These are phyloP conservation scores for Parnassius smintheus DNA, from an alignment of 2,888 invertebrate genomes.

Conservation along the genomic window DNA sequence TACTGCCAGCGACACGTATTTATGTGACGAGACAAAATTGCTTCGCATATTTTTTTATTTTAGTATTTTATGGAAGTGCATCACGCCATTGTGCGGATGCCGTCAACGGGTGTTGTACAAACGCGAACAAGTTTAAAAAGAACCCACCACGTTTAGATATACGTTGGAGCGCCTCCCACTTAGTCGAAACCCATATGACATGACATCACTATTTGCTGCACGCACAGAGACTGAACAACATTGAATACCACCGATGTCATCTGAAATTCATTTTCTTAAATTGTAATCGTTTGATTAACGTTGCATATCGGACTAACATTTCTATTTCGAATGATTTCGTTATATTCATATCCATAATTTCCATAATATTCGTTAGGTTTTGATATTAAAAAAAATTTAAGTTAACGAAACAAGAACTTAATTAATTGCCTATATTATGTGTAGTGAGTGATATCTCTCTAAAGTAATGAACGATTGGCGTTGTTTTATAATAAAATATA, in stretches of 20 bases:
- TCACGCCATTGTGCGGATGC: slow-evolving; percentile 45
- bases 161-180: slow-evolving; percentile 47
- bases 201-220: slow-evolving; percentile 46
- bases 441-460: slow-evolving; percentile 69
- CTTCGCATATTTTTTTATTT: slow-evolving; percentile 67
- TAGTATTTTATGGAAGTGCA: slow-evolving; percentile 54
- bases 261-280: slow-evolving; percentile 58
- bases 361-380: slow-evolving; percentile 68
- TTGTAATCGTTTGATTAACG: slow-evolving; percentile 62
- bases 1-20: slow-evolving; percentile 69
- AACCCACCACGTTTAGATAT: slow-evolving; percentile 51
- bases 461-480: slow-evolving; percentile 68
- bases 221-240: slow-evolving; percentile 57
- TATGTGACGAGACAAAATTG: slow-evolving; percentile 65
- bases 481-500: slow-evolving; percentile 67
- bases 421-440: slow-evolving; percentile 64
- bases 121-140: slow-evolving; percentile 44
- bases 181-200: slow-evolving; percentile 43
- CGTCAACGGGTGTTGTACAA: slow-evolving; percentile 54
- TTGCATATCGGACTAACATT: slow-evolving; percentile 79
- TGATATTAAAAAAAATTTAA: slow-evolving; percentile 60
- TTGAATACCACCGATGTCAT: slow-evolving; percentile 76
- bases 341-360: slow-evolving; percentile 71
- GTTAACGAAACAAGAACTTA: slow-evolving; percentile 61
- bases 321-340: slow-evolving; percentile 76